A percentile compares a stretch with the other conserved stretches of the same genome.
Evolutionary conservation across 2,888 invertebrate species (phyloP).

Genomic region (Cremastinae sp.): DNA sequence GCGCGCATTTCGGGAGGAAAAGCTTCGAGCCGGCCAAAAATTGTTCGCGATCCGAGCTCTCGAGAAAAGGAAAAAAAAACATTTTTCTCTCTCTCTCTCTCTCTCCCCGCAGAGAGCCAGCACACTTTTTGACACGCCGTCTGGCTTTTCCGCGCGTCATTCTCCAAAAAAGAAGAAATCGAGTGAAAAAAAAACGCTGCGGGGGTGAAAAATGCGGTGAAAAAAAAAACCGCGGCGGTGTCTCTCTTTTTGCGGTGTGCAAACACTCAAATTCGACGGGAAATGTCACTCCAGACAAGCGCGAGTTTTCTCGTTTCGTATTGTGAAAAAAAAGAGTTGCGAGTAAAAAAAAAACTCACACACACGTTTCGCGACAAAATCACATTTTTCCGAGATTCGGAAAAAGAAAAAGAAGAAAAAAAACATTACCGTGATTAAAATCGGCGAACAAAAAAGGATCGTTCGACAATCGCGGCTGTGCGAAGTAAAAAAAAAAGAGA

Average conservation of each 20-base stretch:
- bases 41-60: slow-evolving; percentile 44
- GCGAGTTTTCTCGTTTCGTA: neutral
- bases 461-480: too few species aligned
- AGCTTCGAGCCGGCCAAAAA: slow-evolving; percentile 20
- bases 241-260: slow-evolving; percentile 21
- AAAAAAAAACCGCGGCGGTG: slow-evolving; percentile 19
- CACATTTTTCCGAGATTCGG: too few species aligned
- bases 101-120: slow-evolving; percentile 3
- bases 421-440: too few species aligned
- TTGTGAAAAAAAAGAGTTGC: neutral
- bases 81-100: slow-evolving; percentile 13
- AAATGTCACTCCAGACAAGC: slow-evolving; percentile 27
- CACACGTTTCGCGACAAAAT: too few species aligned
- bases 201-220: slow-evolving; percentile 8
- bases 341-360: neutral
- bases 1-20: slow-evolving; percentile 44
- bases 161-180: neutral
- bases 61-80: neutral
- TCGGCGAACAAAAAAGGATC: too few species aligned
- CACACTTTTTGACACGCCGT: slow-evolving; percentile 42
- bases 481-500: too few species aligned
- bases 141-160: slow-evolving; percentile 29
- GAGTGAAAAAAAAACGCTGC: too few species aligned
- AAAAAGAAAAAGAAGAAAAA: too few species aligned
- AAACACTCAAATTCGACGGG: slow-evolving; percentile 43